These are phyloP conservation scores for Catocala sponsa DNA, from an alignment of 2,888 invertebrate genomes.

Conservation along the genomic window DNA sequence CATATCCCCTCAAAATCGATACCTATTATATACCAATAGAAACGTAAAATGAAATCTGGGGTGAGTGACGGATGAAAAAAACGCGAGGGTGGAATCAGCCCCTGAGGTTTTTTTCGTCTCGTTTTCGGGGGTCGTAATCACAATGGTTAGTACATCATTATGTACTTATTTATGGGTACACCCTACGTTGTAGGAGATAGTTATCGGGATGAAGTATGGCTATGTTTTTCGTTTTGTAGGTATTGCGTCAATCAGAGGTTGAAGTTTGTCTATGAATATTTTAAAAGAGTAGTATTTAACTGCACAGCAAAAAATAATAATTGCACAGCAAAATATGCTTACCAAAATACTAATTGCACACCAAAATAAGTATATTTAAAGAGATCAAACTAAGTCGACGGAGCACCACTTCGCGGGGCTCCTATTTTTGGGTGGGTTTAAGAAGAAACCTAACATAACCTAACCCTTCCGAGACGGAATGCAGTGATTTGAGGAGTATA, in stretches of 20 bases:
- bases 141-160: slow-evolving; percentile 70
- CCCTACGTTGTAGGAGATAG: slow-evolving; percentile 44
- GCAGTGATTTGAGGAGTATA: too few species aligned
- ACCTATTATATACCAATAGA: slow-evolving; percentile 77
- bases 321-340: too few species aligned
- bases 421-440: too few species aligned
- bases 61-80: slow-evolving; percentile 66
- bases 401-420: too few species aligned
- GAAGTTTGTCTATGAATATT: too few species aligned
- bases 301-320: too few species aligned
- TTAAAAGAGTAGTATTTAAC: too few species aligned
- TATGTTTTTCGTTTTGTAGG: not conserved
- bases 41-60: slow-evolving; percentile 69
- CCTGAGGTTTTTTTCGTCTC: slow-evolving; percentile 62
- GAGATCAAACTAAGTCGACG: too few species aligned
- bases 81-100: slow-evolving; percentile 65
- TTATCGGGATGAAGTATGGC: slow-evolving; percentile 19
- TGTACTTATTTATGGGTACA: slow-evolving; percentile 70
- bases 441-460: too few species aligned
- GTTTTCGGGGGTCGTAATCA: slow-evolving; percentile 62
- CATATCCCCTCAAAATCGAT: slow-evolving; percentile 70
- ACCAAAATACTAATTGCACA: too few species aligned
- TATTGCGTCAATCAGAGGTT: not conserved
- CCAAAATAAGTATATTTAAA: too few species aligned
- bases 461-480: too few species aligned